These are phyloP conservation scores for Eptatretus burgeri DNA, from an alignment of 2,113 vertebrate species.

Conservation along the genomic window DNA sequence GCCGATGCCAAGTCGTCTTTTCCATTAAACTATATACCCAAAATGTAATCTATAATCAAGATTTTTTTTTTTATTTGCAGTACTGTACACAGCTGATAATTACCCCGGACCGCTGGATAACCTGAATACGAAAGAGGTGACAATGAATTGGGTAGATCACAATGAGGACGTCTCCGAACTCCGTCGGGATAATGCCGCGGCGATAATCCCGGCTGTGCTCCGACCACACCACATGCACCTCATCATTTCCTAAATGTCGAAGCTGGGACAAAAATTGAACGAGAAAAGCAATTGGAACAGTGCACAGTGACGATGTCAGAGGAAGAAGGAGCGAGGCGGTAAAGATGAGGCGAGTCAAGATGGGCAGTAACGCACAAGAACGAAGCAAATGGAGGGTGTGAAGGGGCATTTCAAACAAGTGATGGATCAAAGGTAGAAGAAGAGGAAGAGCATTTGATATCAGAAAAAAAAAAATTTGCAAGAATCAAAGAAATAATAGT, in stretches of 20 bases:
- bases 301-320: neutral
- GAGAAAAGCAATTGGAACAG: neutral
- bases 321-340: neutral
- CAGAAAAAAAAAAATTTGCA: neutral
- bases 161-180: slow-evolving; percentile 91
- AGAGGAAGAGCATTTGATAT: too few species aligned
- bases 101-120: slow-evolving; percentile 95
- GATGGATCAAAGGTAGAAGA: too few species aligned
- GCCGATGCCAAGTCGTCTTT: too few species aligned
- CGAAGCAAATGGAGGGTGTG: too few species aligned
- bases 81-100: too few species aligned
- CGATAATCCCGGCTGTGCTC: slow-evolving; percentile 90
- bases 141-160: slow-evolving; percentile 97
- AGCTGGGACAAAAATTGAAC: slow-evolving; percentile 24
- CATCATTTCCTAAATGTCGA: slow-evolving; percentile 85
- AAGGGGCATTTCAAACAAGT: too few species aligned
- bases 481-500: too few species aligned
- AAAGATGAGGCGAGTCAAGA: neutral
- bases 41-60: too few species aligned
- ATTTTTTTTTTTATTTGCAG: too few species aligned
- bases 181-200: slow-evolving; percentile 86
- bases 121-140: slow-evolving; percentile 94
- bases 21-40: too few species aligned
- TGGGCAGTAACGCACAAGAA: neutral
- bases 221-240: slow-evolving; percentile 96